These are phyloP conservation scores for Eleginops maclovinus DNA, from an alignment of 2,113 vertebrate species.

Conservation along the genomic window DNA sequence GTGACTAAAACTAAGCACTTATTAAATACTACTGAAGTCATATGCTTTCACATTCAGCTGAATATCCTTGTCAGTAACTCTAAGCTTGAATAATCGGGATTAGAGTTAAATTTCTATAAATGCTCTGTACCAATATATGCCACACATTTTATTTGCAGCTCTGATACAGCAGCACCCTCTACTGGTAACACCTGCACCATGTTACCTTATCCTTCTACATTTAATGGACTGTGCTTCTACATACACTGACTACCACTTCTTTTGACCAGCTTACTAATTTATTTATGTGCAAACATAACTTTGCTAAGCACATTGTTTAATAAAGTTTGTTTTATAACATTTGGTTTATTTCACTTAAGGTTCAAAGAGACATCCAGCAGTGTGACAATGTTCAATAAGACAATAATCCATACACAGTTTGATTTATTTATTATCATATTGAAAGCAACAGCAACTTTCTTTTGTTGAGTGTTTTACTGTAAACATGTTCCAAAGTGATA, in stretches of 20 bases:
- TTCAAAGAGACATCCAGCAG: neutral
- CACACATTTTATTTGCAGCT: constrained; percentile 18
- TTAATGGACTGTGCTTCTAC: constrained; percentile 30
- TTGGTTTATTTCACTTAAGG: neutral
- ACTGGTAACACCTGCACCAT: constrained; percentile 46
- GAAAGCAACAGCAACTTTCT: constrained; percentile 72
- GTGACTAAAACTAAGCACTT: constrained; percentile 73
- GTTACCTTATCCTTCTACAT: constrained; percentile 1
- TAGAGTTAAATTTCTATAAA: constrained; percentile 16
- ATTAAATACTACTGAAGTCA: constrained; percentile 76
- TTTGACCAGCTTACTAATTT: constrained; percentile 58
- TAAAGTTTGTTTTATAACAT: constrained; percentile 66
- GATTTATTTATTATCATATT: constrained; percentile 76
- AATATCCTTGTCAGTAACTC: constrained; percentile 22
- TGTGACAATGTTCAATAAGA: constrained; percentile 15
- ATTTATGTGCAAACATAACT: constrained; percentile 68
- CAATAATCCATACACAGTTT: constrained; percentile 38
- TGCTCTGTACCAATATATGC: constrained; percentile 21
- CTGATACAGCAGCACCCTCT: constrained; percentile 61
- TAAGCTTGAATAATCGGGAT: constrained; percentile 25
- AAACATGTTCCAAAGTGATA: constrained; percentile 71
- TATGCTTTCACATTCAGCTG: constrained; percentile 24
- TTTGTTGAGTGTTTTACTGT: constrained; percentile 64
- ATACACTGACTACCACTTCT: constrained; percentile 32
- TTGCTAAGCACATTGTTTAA: constrained; percentile 64